Evolutionary conservation across 2,113 vertebrate genomes (phyloP).

Genomic region (Campylomormyrus tamandua): DNA sequence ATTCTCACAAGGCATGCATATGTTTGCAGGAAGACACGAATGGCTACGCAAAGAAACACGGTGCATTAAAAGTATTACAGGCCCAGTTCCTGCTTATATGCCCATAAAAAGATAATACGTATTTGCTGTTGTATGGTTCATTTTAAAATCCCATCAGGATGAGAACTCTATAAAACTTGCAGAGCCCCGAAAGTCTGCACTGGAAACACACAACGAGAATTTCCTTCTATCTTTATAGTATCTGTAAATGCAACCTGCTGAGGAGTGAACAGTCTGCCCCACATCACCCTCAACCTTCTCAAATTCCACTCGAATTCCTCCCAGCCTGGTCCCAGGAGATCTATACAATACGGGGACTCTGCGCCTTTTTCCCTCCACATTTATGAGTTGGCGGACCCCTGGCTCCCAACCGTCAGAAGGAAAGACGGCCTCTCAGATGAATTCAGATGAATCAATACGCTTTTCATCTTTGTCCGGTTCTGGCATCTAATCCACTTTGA

Average conservation of each 20-base stretch:
- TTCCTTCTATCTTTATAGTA: not conserved
- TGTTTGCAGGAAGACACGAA: not conserved
- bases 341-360: not conserved
- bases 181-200: not conserved
- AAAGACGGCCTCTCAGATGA: not conserved
- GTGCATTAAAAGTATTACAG: not conserved
- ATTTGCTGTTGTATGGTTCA: conserved; percentile 5
- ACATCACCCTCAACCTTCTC: not conserved
- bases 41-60: not conserved
- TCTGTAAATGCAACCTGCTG: not conserved
- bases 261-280: not conserved
- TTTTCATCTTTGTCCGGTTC: conserved; percentile 9
- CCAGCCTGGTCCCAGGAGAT: not conserved
- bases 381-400: not conserved
- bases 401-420: not conserved
- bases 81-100: not conserved
- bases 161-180: not conserved
- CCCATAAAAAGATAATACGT: not conserved
- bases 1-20: not conserved
- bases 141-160: conserved; percentile 1
- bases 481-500: not conserved
- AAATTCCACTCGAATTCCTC: not conserved
- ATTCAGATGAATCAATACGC: not conserved
- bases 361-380: not conserved
- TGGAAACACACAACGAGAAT: not conserved